Percentiles rank a stretch among this genome's conserved stretches.
Evolutionary conservation across 2,888 invertebrate genomes (phyloP).

Genomic region (Euzophera pinguis): DNA sequence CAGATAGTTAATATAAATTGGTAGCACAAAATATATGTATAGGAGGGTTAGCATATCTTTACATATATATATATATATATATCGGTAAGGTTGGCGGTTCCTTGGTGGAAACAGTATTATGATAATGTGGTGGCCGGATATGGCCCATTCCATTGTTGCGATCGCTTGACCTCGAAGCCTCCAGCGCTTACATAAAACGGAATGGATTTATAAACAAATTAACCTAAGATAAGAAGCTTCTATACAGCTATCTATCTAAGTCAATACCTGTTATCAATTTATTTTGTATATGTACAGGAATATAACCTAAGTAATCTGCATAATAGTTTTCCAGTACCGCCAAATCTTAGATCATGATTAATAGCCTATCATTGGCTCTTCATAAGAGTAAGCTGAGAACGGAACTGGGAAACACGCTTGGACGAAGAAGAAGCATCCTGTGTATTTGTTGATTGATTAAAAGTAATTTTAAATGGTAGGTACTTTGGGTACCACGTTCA

Average conservation of each 20-base stretch:
- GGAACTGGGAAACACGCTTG: no score
- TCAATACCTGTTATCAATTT: not conserved
- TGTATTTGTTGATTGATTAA: no score
- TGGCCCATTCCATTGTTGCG: slow-evolving; percentile 76
- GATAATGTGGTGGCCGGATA: slow-evolving; percentile 73
- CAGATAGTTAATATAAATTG: slow-evolving; percentile 17
- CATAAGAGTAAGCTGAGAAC: no score
- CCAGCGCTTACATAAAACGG: slow-evolving; percentile 37
- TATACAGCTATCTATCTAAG: not conserved
- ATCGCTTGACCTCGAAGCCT: slow-evolving; percentile 67
- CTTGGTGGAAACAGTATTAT: slow-evolving; percentile 71
- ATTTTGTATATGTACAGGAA: not conserved
- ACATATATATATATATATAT: slow-evolving; percentile 20
- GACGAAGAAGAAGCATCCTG: no score
- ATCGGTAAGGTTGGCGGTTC: slow-evolving; percentile 44
- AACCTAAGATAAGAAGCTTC: slow-evolving; percentile 20
- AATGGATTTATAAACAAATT: slow-evolving; percentile 46
- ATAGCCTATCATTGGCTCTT: no score
- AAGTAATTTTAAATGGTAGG: no score
- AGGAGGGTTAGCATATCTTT: slow-evolving; percentile 10
- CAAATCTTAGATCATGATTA: no score
- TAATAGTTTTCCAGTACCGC: no score
- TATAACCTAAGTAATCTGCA: no score
- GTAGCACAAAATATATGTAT: slow-evolving; percentile 17
- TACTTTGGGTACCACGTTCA: no score